These are phyloP conservation scores for Ptychoptera albimana DNA, from an alignment of 2,888 invertebrate species.

Conservation along the genomic window DNA sequence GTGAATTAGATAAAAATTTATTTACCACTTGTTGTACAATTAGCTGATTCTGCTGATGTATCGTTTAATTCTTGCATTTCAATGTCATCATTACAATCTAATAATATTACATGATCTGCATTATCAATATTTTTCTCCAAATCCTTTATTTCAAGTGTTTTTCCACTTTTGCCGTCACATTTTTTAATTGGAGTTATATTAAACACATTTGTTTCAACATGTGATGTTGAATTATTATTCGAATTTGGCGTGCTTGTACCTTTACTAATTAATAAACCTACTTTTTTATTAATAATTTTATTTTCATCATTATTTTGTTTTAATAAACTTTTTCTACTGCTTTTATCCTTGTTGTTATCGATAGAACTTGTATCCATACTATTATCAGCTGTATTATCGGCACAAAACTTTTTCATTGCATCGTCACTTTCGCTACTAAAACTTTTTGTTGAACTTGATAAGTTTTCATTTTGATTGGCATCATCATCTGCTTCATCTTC, in stretches of 20 bases:
- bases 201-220: conserved; percentile 10
- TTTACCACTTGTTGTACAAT: not conserved
- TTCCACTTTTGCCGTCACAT: conserved; percentile 7
- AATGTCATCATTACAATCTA: not conserved
- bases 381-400: too few relatives aligned
- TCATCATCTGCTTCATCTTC: too few relatives aligned
- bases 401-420: too few relatives aligned
- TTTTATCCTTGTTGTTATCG: too few relatives aligned
- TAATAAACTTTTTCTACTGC: too few relatives aligned
- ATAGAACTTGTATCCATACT: too few relatives aligned
- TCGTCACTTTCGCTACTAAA: too few relatives aligned
- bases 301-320: too few relatives aligned
- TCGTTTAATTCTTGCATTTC: not conserved
- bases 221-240: conserved; percentile 9
- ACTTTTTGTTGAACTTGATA: too few relatives aligned
- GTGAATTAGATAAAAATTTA: not conserved
- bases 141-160: not conserved
- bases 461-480: too few relatives aligned
- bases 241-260: conserved; percentile 12
- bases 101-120: not conserved
- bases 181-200: conserved; percentile 12
- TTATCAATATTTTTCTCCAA: not conserved
- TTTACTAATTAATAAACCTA: not conserved
- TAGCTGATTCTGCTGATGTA: not conserved
- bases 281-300: too few relatives aligned